phyloP scores from a whole-genome alignment of 2,797 vertebrate species.

The Miichthys miiuy region DNA sequence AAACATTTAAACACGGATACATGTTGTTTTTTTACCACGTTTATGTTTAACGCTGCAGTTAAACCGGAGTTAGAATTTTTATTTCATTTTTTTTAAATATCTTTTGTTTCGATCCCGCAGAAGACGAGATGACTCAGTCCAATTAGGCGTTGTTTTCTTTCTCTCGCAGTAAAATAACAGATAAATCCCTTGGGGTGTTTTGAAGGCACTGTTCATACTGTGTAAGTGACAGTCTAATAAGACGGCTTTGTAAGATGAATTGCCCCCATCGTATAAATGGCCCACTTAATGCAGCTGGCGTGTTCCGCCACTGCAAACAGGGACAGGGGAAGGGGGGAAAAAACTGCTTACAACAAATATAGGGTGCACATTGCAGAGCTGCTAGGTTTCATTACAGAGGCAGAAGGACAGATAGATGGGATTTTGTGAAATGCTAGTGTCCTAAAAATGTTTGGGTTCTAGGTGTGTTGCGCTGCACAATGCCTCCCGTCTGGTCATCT shows the following conservation, averaged over 20 bases:
- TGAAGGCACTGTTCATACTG: slow-evolving; percentile 82
- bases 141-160: slow-evolving; percentile 82
- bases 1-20: slow-evolving; percentile 46
- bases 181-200: slow-evolving; percentile 80
- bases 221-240: slow-evolving; percentile 85
- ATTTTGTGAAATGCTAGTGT: slow-evolving; percentile 52
- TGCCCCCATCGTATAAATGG: slow-evolving; percentile 82
- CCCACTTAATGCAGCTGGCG: slow-evolving; percentile 83
- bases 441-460: slow-evolving; percentile 58
- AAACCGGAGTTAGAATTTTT: slow-evolving; percentile 24
- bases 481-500: slow-evolving; percentile 31
- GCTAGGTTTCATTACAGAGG: slow-evolving; percentile 71
- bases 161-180: slow-evolving; percentile 79
- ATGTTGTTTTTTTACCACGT: not conserved
- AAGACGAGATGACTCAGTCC: slow-evolving; percentile 82
- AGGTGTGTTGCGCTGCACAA: slow-evolving; percentile 25
- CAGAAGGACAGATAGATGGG: slow-evolving; percentile 66
- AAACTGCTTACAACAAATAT: slow-evolving; percentile 74
- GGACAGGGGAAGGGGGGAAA: slow-evolving; percentile 16
- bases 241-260: slow-evolving; percentile 84
- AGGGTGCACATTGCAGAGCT: slow-evolving; percentile 58
- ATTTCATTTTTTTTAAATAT: slow-evolving; percentile 17
- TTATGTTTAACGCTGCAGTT: slow-evolving; percentile 23
- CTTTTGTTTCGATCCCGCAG: slow-evolving; percentile 67
- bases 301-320: slow-evolving; percentile 73